Conservation (phyloP, 2,797 vertebrate species). For the Fringilla coelebs region DNA sequence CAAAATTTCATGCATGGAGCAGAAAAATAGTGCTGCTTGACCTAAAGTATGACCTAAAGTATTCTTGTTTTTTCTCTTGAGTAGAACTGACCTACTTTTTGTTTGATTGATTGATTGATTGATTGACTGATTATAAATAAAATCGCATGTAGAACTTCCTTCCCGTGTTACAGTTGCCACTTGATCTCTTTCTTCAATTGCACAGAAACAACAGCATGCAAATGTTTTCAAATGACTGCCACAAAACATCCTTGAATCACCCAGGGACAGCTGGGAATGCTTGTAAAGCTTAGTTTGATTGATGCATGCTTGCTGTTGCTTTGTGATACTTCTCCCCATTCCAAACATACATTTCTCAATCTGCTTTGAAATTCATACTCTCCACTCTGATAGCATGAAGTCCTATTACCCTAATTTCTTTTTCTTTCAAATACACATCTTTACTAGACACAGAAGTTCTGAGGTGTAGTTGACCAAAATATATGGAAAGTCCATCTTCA, state of each 20-base stretch:
- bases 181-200: background rate
- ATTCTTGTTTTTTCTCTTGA: background rate
- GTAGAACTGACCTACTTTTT: background rate
- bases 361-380: background rate
- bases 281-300: background rate
- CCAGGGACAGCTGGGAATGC: background rate
- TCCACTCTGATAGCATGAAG: background rate
- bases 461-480: background rate
- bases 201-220: background rate
- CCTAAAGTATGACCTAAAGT: background rate
- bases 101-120: background rate
- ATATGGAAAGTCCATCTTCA: background rate
- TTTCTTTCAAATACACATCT: background rate
- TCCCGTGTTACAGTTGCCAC: background rate
- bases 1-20: background rate
- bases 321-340: background rate
- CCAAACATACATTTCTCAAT: background rate
- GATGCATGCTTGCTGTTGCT: background rate
- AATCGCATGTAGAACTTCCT: background rate
- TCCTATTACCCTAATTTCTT: background rate
- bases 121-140: background rate
- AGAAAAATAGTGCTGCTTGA: background rate
- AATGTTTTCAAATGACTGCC: background rate
- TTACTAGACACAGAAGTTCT: background rate
- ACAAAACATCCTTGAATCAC: background rate